Base-by-base conservation (phyloP, 2,888 invertebrate genomes). In the Tribolium freemani region DNA sequence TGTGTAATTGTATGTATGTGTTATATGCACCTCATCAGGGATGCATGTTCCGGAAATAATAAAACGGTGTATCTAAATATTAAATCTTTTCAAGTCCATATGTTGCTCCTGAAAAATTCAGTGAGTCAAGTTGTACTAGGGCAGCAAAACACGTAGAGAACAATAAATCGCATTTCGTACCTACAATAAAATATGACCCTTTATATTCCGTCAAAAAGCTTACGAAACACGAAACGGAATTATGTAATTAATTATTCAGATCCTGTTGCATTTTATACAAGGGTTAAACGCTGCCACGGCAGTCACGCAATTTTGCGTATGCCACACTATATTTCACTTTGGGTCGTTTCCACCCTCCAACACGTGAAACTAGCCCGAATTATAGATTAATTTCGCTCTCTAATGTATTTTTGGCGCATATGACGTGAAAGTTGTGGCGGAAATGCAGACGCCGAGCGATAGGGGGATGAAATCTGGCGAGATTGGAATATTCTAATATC, bases 401-500 rank as follows among this genome's bases (percentile, higher is more conserved):
- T n/a, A 38, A n/a, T n/a, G 38, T n/a, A n/a, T 1, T 38, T 38
- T 38, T 38, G 38, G 38, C 53, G n/a, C 26, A 26, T n/a, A 21
- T 53, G 53, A 53, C 6, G 26, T 21, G 11, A 16, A 48, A 11
- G 11, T 13, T 48, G 48, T 16, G 56, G 11, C 44, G 46, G 54
- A 66, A 66, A 66, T 66, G 54, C 57, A 57, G 45, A 66, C 54
- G 16, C 16, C 16, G 56, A 53, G 66, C 56, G 66, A 66, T 66
- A 70, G 77, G 77, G 75, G 79, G 77, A 77, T 76, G 77, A 83
- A 84, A 85, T 84, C 85, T 83, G 84, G 78, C 80, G 83, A 85
- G 84, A 86, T 86, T 85, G 85, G 83, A 86, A 86, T 86, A 86
- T 86, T 86, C 84, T 85, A 85, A 85, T 86, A 85, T 85, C 83